Conservation (phyloP, 2,113 vertebrate genomes). For the Leucoraja erinaceus region DNA sequence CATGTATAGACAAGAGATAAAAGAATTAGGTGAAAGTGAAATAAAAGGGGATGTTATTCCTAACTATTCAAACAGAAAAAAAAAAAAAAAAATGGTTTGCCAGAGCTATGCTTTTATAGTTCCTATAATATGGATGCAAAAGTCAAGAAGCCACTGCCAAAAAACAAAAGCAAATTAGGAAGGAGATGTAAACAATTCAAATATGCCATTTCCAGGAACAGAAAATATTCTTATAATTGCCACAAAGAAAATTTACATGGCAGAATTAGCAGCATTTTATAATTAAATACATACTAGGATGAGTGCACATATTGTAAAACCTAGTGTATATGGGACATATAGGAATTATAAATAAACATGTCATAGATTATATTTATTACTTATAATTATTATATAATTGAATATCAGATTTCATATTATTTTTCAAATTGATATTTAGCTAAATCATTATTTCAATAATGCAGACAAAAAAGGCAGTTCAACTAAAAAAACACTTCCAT, state of each 20-base stretch:
- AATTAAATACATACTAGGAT: not conserved
- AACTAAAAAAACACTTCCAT: not conserved
- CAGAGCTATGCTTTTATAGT: not conserved
- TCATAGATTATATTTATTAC: not conserved
- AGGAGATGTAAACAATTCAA: not conserved
- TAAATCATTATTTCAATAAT: not conserved
- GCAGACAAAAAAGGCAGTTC: not conserved
- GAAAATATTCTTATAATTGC: not conserved
- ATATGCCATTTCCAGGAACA: not conserved
- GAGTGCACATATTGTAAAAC: not conserved
- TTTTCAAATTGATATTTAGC: not conserved
- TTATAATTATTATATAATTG: not conserved
- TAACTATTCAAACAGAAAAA: not conserved
- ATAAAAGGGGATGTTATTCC: not conserved
- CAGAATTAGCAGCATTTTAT: not conserved
- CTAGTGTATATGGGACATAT: not conserved
- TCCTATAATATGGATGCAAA: not conserved
- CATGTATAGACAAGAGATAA: too few species aligned
- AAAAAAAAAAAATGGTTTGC: not conserved
- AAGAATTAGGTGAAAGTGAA: not conserved
- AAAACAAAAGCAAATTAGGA: not conserved
- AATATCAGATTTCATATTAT: not conserved
- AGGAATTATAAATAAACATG: not conserved
- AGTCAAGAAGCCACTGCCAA: not conserved
- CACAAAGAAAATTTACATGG: not conserved